Percentiles rank a stretch among this genome's conserved stretches.
Conservation (phyloP, 1,140 invertebrate species). For the Drosophila bocki region DNA sequence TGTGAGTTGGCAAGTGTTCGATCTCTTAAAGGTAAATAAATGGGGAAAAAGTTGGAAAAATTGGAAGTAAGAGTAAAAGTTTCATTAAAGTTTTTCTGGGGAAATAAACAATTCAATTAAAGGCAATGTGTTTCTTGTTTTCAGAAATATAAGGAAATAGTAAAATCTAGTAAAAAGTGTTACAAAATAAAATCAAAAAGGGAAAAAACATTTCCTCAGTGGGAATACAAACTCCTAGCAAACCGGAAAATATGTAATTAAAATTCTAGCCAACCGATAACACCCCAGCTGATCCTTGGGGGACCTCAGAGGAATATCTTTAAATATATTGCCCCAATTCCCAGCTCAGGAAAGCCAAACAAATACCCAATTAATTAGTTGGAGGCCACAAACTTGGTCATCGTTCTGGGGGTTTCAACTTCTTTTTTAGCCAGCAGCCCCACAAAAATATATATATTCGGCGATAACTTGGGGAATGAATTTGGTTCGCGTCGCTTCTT, state of each 20-base stretch:
- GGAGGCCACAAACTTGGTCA: slow-evolving; percentile 37
- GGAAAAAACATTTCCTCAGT: neutral
- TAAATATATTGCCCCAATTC: slow-evolving; percentile 14
- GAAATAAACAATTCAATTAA: neutral
- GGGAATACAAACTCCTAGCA: neutral
- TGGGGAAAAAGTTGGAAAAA: neutral
- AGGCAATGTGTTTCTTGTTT: neutral
- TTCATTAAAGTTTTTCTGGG: neutral
- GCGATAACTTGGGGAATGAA: slow-evolving; percentile 43
- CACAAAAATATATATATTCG: slow-evolving; percentile 20
- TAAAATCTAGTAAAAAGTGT: neutral
- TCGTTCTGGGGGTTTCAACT: slow-evolving; percentile 25
- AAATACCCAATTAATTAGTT: slow-evolving; percentile 52
- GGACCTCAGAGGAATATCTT: slow-evolving; percentile 9
- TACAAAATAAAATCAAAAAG: neutral
- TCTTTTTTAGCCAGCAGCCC: slow-evolving; percentile 14
- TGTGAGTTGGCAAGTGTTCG: slow-evolving; percentile 34
- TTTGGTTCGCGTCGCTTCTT: slow-evolving; percentile 21
- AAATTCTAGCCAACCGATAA: slow-evolving; percentile 5
- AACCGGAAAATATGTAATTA: slow-evolving; percentile 20
- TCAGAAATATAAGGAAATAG: neutral
- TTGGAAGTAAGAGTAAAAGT: slow-evolving; percentile 3
- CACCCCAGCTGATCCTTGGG: slow-evolving; percentile 17
- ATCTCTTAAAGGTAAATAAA: slow-evolving; percentile 26
- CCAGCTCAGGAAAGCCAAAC: slow-evolving; percentile 16